Evolutionary conservation across 2,113 vertebrate genomes (phyloP).

Genomic region (Meles meles): DNA sequence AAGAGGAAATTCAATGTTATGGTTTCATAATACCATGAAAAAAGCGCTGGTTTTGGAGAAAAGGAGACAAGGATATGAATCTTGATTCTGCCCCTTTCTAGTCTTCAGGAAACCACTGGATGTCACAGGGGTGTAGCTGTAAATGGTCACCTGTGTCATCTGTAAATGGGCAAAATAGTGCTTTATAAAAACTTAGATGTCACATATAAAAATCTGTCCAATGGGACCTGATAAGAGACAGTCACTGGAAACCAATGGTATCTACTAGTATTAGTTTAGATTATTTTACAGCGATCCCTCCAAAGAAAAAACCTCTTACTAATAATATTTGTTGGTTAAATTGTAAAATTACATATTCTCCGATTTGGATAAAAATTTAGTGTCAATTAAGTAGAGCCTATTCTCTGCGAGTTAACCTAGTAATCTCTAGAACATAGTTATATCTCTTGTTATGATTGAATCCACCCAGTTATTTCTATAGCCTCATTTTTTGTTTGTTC

Average conservation of each 20-base stretch:
- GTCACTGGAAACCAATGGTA: not conserved
- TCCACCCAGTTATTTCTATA: not conserved
- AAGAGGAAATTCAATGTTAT: not conserved
- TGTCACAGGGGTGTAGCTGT: rapidly evolving
- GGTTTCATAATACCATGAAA: not conserved
- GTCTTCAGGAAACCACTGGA: not conserved
- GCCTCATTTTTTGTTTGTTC: not conserved
- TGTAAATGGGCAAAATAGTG: not conserved
- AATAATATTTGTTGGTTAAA: not conserved
- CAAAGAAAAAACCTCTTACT: not conserved
- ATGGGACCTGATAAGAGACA: not conserved
- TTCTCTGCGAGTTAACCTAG: not conserved
- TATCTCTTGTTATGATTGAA: not conserved
- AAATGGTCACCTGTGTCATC: no score
- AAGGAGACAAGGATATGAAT: not conserved
- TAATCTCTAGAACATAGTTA: not conserved
- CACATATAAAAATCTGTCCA: not conserved
- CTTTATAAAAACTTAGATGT: not conserved
- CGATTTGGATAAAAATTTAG: not conserved
- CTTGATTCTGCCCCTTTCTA: not conserved
- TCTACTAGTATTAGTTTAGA: not conserved
- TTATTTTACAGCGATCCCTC: not conserved
- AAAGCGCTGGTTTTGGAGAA: not conserved
- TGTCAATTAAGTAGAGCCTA: not conserved
- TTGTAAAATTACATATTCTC: not conserved